Conservation (phyloP, 1,140 invertebrate species). For the Steinernema feltiae region DNA sequence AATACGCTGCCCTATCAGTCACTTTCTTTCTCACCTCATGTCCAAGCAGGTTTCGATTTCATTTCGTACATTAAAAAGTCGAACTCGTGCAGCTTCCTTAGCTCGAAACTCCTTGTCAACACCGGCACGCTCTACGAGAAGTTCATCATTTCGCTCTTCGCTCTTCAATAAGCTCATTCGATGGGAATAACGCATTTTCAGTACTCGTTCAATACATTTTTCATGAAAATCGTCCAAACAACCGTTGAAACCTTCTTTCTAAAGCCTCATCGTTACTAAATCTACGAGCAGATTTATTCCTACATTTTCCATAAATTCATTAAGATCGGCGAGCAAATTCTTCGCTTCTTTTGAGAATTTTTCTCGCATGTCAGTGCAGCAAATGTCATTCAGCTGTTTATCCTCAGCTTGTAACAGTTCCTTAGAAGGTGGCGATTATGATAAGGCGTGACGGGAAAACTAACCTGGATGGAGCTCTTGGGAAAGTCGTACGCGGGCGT, state of each 20-base stretch:
- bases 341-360: neutral
- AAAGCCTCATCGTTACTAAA: too few relatives aligned
- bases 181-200: neutral
- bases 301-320: neutral
- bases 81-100: neutral
- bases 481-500: neutral
- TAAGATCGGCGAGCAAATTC: neutral
- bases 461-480: neutral
- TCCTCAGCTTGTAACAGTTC: neutral
- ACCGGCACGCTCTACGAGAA: neutral
- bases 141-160: neutral
- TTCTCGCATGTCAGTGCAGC: neutral
- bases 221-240: neutral
- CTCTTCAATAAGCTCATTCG: neutral
- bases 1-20: neutral
- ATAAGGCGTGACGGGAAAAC: neutral
- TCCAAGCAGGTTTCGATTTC: neutral
- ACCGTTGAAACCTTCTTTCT: neutral
- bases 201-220: neutral
- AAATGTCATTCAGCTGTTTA: neutral
- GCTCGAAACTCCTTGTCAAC: neutral
- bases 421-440: neutral
- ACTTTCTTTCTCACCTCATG: neutral
- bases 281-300: too few relatives aligned
- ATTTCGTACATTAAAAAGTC: neutral